Conservation (phyloP, 1,140 invertebrate genomes). For the Bombyx mori region DNA sequence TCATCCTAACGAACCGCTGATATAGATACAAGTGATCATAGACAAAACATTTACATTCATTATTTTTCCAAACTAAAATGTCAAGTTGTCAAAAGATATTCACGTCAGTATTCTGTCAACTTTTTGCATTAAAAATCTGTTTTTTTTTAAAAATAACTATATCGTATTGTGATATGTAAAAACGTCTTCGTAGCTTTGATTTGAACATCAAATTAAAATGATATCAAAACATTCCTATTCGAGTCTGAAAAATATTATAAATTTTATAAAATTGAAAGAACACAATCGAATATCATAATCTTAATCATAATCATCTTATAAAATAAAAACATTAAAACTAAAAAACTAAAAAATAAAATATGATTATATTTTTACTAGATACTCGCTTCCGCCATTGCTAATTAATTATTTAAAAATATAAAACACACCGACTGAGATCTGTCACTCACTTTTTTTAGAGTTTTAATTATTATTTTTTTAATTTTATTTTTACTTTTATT, state of each 20-base stretch:
- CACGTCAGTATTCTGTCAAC: no score
- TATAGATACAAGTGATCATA: no score
- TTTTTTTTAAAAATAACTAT: no score
- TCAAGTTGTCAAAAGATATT: no score
- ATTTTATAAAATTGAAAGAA: slow-evolving; percentile 21
- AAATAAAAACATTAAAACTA: slow-evolving; percentile 10
- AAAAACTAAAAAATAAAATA: slow-evolving; percentile 7
- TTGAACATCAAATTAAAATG: slow-evolving; percentile 3
- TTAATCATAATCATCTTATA: slow-evolving; percentile 3
- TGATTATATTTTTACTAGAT: slow-evolving; percentile 11
- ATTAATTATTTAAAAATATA: neutral
- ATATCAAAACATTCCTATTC: neutral
- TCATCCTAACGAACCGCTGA: no score
- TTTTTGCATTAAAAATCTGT: no score
- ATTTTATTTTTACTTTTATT: slow-evolving; percentile 58
- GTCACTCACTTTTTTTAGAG: slow-evolving; percentile 62
- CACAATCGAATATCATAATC: slow-evolving; percentile 50
- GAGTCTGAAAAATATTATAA: no score
- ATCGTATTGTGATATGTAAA: no score
- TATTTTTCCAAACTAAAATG: no score
- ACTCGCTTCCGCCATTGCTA: neutral
- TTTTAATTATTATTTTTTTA: slow-evolving; percentile 50
- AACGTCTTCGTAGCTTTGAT: neutral
- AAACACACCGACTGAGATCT: slow-evolving; percentile 61
- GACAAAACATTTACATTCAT: no score